Base-by-base conservation (phyloP, 2,113 vertebrate species). In the Uria lomvia region DNA sequence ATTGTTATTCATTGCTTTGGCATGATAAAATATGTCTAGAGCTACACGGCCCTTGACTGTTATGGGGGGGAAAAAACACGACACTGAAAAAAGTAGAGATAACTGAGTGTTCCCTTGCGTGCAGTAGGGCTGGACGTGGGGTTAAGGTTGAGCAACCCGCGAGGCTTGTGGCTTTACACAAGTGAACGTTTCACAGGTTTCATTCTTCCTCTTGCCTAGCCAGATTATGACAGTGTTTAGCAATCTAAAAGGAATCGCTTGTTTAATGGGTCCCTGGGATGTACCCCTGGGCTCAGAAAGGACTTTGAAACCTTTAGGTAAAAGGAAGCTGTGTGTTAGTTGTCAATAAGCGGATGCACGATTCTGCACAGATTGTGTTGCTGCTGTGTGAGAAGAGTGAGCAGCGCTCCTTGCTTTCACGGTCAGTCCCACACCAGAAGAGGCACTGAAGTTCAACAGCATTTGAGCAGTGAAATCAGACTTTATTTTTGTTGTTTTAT, bases 81-180 rank as follows among this genome's bases (percentile, higher is more conserved):
- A 47, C 18, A 3, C 43, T 18, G 32, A 11, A 23, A 12, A 24
- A 84, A 38, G 30, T 19, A 8, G 32, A 55, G 74, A 6, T 34
- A 36, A 34, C 32, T 3, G 32, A 30, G 47, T 9, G 36, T 73
- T 52, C 52, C 50, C 70, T 68, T 11, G 40, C 21, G 9, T 14
- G 14, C 45, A 3, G 32, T 6, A 16, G 45, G 45, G 2, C 21
- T 42, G 52, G 59, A 60, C 21, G 11, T 7, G 62, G 36, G n/a
- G 21, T 84, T 34, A 1, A 9, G 8, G 34, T 13, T 32, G 36
- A 30, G 36, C 2, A 4, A 53, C 24, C 8, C 1, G 0, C 9
- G 34, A 29, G 10, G 22, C 21, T 12, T 40, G 34, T 8, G 47
- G 34, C 21, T 82, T 55, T 20, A 10, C 14, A 9, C 55, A 29